These are phyloP conservation scores for Drosophila ogumai DNA, from an alignment of 1,140 invertebrate species.

Conservation along the genomic window DNA sequence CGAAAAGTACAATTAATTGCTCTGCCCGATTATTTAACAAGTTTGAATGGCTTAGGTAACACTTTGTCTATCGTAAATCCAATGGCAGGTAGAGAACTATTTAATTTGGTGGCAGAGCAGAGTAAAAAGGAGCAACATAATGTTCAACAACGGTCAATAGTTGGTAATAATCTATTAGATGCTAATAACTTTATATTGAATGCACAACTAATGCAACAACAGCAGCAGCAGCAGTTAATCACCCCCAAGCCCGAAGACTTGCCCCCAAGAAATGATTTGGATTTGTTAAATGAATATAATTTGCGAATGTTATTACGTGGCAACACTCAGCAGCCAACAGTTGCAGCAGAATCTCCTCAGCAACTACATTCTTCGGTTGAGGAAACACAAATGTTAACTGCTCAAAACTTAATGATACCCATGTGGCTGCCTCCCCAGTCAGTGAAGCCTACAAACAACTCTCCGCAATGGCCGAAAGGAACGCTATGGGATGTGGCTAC, in stretches of 20 bases:
- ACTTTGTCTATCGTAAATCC: constrained; percentile 67
- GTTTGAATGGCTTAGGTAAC: constrained; percentile 68
- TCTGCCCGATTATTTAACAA: constrained; percentile 85
- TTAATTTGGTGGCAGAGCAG: constrained; percentile 64
- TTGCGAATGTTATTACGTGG: constrained; percentile 73
- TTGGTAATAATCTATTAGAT: constrained; percentile 74
- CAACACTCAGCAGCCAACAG: constrained; percentile 4
- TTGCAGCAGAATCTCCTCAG: constrained; percentile 6
- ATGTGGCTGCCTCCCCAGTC: constrained; percentile 71
- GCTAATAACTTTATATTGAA: constrained; percentile 74
- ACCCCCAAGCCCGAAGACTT: constrained; percentile 37
- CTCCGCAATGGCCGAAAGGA: constrained; percentile 44
- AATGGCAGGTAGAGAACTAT: constrained; percentile 63
- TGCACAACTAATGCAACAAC: constrained; percentile 79
- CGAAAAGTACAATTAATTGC: constrained; percentile 86
- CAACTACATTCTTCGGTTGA: constrained; percentile 29
- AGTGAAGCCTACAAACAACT: constrained; percentile 9
- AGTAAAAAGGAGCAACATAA: constrained; percentile 65
- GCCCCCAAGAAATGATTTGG: constrained; percentile 42
- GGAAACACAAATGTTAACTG: constrained; percentile 49
- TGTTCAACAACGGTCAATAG: constrained; percentile 33
- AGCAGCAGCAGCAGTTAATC: constrained; percentile 78
- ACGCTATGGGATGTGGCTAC: constrained; percentile 63
- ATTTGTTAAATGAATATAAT: constrained; percentile 76
- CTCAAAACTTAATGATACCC: constrained; percentile 85